A percentile compares a stretch with the other conserved stretches of the same genome.
These are phyloP conservation scores for Bombylius major DNA, from an alignment of 2,888 invertebrate genomes.

Conservation along the genomic window DNA sequence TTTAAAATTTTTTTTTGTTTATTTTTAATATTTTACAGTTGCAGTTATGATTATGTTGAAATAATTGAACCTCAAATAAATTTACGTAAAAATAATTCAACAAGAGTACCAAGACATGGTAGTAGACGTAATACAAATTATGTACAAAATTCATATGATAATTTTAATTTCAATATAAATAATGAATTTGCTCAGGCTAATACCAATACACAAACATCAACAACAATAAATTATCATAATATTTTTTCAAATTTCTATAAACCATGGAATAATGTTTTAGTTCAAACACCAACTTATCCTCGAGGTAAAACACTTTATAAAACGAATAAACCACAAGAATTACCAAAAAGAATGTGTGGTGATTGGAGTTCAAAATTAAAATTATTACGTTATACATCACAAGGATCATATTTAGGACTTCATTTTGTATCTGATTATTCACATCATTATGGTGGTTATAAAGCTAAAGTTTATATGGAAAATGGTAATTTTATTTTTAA, in stretches of 20 bases:
- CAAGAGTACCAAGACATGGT: background rate
- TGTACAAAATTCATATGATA: constrained; percentile 21
- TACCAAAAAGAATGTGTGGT: constrained; percentile 51
- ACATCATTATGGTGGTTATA: constrained; percentile 60
- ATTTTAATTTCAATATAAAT: constrained; percentile 13
- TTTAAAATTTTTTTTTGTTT: background rate
- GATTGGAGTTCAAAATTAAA: constrained; percentile 71
- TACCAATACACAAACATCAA: constrained; percentile 11
- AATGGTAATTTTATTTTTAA: constrained; percentile 46
- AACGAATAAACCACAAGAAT: constrained; percentile 12
- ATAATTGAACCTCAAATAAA: constrained; percentile 40
- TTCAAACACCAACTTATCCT: constrained; percentile 27
- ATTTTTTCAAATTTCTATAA: constrained; percentile 25
- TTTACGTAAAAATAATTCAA: background rate
- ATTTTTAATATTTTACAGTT: constrained; percentile 40
- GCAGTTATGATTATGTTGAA: constrained; percentile 67
- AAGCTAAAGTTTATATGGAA: constrained; percentile 57
- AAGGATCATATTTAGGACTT: constrained; percentile 47
- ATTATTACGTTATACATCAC: constrained; percentile 52
- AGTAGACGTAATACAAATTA: constrained; percentile 1
- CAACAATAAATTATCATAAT: background rate
- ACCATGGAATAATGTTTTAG: constrained; percentile 23
- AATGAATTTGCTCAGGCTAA: constrained; percentile 10
- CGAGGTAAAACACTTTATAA: constrained; percentile 22
- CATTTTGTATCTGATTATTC: constrained; percentile 67